Evolutionary conservation across 2,888 invertebrate genomes (phyloP).

Genomic region (Abrostola tripartita): DNA sequence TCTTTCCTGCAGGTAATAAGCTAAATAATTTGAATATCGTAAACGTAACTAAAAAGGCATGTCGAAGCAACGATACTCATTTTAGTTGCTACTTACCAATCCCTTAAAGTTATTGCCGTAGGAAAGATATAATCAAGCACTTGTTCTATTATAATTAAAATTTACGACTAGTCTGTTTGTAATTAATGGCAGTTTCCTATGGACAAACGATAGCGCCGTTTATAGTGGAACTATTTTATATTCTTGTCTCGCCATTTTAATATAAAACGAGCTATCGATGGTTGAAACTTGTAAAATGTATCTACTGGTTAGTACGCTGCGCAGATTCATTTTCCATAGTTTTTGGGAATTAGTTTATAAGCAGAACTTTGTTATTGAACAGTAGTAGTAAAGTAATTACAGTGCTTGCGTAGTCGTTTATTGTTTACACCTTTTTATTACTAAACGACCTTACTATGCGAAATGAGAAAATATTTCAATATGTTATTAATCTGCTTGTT

Average conservation of each 20-base stretch:
- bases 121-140: slow-evolving; percentile 44
- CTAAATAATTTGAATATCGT: not conserved
- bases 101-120: slow-evolving; percentile 26
- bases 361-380: not conserved
- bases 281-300: slow-evolving; percentile 19
- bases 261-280: slow-evolving; percentile 39
- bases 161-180: slow-evolving; percentile 49
- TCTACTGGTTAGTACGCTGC: not conserved
- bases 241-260: slow-evolving; percentile 47
- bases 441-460: too few species aligned
- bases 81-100: slow-evolving; percentile 33
- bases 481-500: too few species aligned
- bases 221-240: slow-evolving; percentile 51
- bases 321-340: not conserved
- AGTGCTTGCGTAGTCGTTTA: too few species aligned
- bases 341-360: slow-evolving; percentile 1
- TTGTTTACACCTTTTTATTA: too few species aligned
- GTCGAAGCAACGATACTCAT: slow-evolving; percentile 5
- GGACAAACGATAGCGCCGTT: slow-evolving; percentile 52
- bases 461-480: too few species aligned
- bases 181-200: slow-evolving; percentile 55
- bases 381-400: too few species aligned
- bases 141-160: slow-evolving; percentile 48
- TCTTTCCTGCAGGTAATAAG: too few species aligned
- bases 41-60: not conserved